These are phyloP conservation scores for Aphelinus certus DNA, from an alignment of 1,140 invertebrate genomes.

Conservation along the genomic window DNA sequence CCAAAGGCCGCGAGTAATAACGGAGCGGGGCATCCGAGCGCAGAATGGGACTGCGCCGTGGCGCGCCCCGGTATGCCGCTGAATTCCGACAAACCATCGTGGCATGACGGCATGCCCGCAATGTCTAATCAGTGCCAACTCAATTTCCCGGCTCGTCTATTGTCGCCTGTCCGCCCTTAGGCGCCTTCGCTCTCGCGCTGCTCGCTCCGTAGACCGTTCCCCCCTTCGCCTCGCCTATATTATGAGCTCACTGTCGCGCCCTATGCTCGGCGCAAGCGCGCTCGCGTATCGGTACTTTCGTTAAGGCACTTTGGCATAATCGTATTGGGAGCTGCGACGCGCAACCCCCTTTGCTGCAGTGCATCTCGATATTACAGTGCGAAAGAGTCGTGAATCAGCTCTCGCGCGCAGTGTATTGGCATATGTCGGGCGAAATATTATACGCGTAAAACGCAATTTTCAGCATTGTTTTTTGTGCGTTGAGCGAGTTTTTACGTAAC, in stretches of 20 bases:
- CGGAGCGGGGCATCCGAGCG: conserved; percentile 28
- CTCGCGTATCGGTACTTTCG: not conserved
- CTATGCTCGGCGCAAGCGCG: too few species aligned
- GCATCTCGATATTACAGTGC: too few species aligned
- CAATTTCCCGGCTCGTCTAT: conserved; percentile 57
- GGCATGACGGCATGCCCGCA: conserved; percentile 58
- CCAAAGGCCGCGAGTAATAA: conserved; percentile 37
- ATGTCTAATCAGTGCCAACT: conserved; percentile 64
- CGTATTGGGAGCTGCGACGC: too few species aligned
- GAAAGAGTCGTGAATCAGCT: too few species aligned
- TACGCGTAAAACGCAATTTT: too few species aligned
- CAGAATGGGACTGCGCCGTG: conserved; percentile 44
- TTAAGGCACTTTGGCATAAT: not conserved
- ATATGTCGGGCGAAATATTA: too few species aligned
- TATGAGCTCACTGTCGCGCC: too few species aligned
- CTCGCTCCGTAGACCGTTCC: not conserved
- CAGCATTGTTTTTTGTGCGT: too few species aligned
- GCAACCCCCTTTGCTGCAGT: too few species aligned
- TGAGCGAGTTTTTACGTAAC: too few species aligned
- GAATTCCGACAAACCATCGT: conserved; percentile 56
- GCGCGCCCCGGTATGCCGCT: conserved; percentile 46
- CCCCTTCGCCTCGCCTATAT: not conserved
- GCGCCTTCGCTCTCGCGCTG: not conserved
- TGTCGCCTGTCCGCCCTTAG: conserved; percentile 40
- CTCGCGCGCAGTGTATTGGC: too few species aligned